Evolutionary conservation across 2,888 invertebrate species (phyloP), one percentile per base, ranked within the genome.

Genomic region (Trichacis sp.): DNA sequence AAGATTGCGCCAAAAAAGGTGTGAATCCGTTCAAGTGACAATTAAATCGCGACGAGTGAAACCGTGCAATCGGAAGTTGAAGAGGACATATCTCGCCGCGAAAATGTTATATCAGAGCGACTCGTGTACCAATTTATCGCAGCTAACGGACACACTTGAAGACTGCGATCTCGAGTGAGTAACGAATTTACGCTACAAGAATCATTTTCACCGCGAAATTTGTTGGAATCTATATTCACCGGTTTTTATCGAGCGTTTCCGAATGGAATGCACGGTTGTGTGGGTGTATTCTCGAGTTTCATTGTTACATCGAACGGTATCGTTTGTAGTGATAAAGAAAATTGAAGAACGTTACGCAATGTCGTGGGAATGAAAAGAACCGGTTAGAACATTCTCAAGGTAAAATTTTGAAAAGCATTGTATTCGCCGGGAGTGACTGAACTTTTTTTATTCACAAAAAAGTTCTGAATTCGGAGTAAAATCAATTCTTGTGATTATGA

Each of bases 321-420:
- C 24, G 24, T 8, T 24, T 24, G 8, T 24, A n/a, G n/a, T 24
- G 24, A 46, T 47, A 47, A 24, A 30, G 12, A 14, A 49, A 12
- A 12, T n/a, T n/a, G n/a, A n/a, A n/a, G n/a, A 12, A 49, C 17
- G 29, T 8, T 24, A 47, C 6, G 14, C 15, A 18, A 47, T 12
- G 24, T 29, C 29, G 40, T 51, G 51, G 42, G 51, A 51, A 51
- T 17, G 9, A 40, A 42, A 12, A 24, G 15, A 51, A 51, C 51
- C 42, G 29, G 51, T 51, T 51, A n/a, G n/a, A n/a, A n/a, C n/a
- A 42, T 12, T 45, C 14, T 45, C n/a, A n/a, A 20, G n/a, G n/a
- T n/a, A n/a, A n/a, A n/a, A n/a, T n/a, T n/a, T n/a, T n/a, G n/a
- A n/a, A n/a, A n/a, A n/a, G n/a, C n/a, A n/a, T n/a, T n/a, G n/a